These are phyloP conservation scores for Macquaria australasica DNA, from an alignment of 2,113 vertebrate genomes.

Conservation along the genomic window DNA sequence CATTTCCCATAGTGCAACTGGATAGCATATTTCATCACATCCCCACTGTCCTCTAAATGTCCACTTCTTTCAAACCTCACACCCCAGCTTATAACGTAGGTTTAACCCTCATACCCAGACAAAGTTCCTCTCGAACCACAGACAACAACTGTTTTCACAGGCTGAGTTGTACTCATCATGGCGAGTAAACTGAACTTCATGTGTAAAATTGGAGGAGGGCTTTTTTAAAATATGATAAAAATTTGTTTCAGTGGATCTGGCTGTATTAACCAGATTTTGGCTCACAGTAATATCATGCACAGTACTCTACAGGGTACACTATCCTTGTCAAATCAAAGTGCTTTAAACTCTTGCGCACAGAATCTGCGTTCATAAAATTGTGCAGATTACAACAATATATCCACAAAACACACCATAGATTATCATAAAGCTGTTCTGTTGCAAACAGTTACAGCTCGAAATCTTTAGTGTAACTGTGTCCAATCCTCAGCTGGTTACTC, in stretches of 20 bases:
- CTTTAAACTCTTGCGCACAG: not conserved
- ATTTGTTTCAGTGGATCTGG: not conserved
- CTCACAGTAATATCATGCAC: not conserved
- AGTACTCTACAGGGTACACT: not conserved
- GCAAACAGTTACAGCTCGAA: constrained; percentile 3
- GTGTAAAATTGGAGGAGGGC: not conserved
- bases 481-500: constrained; percentile 11
- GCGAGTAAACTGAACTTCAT: not conserved
- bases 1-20: no score
- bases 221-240: not conserved
- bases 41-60: not conserved
- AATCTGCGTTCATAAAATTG: not conserved
- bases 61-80: not conserved
- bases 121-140: no score
- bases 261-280: not conserved
- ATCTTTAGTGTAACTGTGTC: constrained; percentile 9
- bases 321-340: not conserved
- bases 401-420: not conserved
- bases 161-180: not conserved
- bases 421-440: not conserved
- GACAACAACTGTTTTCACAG: no score
- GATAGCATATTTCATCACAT: not conserved
- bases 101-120: not conserved
- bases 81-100: not conserved
- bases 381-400: not conserved